These are phyloP conservation scores for Mormyrus hasselquistii DNA, from an alignment of 2,797 vertebrate species.

Conservation along the genomic window DNA sequence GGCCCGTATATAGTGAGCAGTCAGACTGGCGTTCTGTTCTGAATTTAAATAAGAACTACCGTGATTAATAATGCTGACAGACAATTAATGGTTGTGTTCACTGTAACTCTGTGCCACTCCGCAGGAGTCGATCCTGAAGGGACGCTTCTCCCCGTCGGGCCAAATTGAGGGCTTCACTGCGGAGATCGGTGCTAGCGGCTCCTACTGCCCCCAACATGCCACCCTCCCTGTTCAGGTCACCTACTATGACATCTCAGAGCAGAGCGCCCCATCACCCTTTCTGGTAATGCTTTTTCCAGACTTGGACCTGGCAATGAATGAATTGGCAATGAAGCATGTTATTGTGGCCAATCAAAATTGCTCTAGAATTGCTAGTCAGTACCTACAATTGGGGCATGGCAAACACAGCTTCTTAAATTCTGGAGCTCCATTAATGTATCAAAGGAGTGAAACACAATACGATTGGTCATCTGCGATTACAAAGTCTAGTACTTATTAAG, in stretches of 20 bases:
- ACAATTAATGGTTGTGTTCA: neutral
- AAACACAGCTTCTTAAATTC: neutral
- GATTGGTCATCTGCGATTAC: neutral
- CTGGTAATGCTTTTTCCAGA: constrained; percentile 62
- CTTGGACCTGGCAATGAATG: neutral
- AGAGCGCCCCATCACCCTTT: constrained; percentile 88
- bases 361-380: neutral
- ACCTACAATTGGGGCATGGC: neutral
- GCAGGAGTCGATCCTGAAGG: constrained; percentile 91
- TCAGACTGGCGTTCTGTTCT: neutral
- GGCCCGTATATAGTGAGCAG: neutral
- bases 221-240: constrained; percentile 92
- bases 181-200: constrained; percentile 93
- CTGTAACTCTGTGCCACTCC: neutral
- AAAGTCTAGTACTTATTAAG: neutral
- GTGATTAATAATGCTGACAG: neutral
- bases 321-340: neutral
- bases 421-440: neutral
- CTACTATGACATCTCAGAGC: constrained; percentile 93
- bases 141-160: constrained; percentile 83
- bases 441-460: neutral
- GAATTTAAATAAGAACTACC: neutral
- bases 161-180: constrained; percentile 89
- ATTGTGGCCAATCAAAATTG: neutral
- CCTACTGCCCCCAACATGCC: constrained; percentile 92